These are phyloP conservation scores for Saxidomus purpurata DNA, from an alignment of 1,140 invertebrate genomes.

Conservation along the genomic window DNA sequence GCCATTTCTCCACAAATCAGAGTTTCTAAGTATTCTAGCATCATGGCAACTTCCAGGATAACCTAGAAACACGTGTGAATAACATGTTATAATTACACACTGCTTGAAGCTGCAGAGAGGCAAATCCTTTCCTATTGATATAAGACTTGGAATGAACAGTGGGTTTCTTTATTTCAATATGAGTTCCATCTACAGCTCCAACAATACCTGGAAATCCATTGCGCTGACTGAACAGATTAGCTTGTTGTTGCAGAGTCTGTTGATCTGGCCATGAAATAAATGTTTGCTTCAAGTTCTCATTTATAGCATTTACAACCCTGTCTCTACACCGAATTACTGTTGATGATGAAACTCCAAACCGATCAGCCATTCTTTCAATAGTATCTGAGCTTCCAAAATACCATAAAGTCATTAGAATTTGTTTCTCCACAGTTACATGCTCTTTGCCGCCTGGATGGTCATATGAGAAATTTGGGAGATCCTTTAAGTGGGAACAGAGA, in stretches of 20 bases:
- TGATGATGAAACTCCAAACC: conserved; percentile 18
- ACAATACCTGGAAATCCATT: conserved; percentile 65
- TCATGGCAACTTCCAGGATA: conserved; percentile 80
- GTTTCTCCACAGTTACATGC: conserved; percentile 36
- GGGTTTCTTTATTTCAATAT: conserved; percentile 67
- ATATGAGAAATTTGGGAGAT: no score
- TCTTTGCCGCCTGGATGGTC: no score
- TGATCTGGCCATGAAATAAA: no score
- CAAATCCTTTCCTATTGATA: conserved; percentile 81
- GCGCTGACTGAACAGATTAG: no score
- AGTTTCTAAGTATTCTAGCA: conserved; percentile 74
- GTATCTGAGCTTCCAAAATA: conserved; percentile 19
- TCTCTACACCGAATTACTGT: no score
- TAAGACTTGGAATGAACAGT: conserved; percentile 77
- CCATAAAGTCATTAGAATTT: conserved; percentile 26
- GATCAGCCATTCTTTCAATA: not conserved
- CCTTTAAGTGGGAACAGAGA: no score
- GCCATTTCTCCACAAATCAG: no score
- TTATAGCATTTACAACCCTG: no score
- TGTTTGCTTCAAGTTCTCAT: no score
- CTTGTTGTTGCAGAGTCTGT: no score
- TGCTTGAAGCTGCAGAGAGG: conserved; percentile 78
- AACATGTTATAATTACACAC: conserved; percentile 71
- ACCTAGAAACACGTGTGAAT: conserved; percentile 73
- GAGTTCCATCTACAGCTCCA: conserved; percentile 68